phyloP scores from a whole-genome alignment of 2,888 invertebrate genomes.

The Lissonota sp. region DNA sequence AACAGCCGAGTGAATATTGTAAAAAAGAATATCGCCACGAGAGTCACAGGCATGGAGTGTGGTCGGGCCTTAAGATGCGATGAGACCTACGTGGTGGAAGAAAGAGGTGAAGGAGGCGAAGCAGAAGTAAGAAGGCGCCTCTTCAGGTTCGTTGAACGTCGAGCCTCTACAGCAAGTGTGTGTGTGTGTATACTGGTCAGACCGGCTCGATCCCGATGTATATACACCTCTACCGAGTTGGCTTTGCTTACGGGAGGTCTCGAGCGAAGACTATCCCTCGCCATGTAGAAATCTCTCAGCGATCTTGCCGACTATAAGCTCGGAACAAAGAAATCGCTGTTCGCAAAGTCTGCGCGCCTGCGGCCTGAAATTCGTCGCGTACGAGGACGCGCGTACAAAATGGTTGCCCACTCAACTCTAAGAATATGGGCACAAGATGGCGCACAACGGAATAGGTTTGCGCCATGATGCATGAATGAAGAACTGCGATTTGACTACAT shows the following conservation, averaged over 20 bases:
- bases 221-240: slow-evolving; percentile 15
- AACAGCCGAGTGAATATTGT: slow-evolving; percentile 27
- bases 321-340: slow-evolving; percentile 73
- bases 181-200: slow-evolving; percentile 75
- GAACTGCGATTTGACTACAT: too few species aligned
- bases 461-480: too few species aligned
- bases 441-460: too few species aligned
- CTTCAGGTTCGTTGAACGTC: slow-evolving; percentile 66
- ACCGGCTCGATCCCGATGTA: slow-evolving; percentile 74
- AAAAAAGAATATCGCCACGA: slow-evolving; percentile 30
- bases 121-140: slow-evolving; percentile 46
- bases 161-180: not conserved
- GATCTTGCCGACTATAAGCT: slow-evolving; percentile 49
- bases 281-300: slow-evolving; percentile 46
- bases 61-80: slow-evolving; percentile 7
- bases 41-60: slow-evolving; percentile 19
- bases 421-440: too few species aligned
- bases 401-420: too few species aligned
- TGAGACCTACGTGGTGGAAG: slow-evolving; percentile 19
- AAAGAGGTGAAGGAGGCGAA: slow-evolving; percentile 27
- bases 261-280: slow-evolving; percentile 41
- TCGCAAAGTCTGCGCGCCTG: slow-evolving; percentile 49
- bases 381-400: slow-evolving; percentile 17
- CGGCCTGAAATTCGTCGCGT: slow-evolving; percentile 52
- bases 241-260: slow-evolving; percentile 75